phyloP scores from a whole-genome alignment of 2,113 vertebrate genomes.

The Alaudala cheleensis region DNA sequence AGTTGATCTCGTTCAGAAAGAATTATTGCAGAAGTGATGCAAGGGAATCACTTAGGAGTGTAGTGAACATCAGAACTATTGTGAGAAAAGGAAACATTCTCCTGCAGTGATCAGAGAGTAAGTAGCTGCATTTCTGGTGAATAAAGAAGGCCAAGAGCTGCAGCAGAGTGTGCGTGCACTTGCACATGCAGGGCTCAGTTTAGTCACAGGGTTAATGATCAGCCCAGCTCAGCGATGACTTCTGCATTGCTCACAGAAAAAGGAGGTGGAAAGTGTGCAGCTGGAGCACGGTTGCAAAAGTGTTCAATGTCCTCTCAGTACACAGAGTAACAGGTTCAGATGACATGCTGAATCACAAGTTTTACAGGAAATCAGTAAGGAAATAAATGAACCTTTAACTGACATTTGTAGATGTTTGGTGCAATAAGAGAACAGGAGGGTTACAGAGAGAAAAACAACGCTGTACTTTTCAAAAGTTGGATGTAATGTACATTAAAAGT shows the following conservation, averaged over 20 bases:
- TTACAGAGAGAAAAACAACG: background rate
- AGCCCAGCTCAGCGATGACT: background rate
- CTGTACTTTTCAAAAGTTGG: background rate
- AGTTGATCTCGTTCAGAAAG: background rate
- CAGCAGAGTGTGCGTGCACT: background rate
- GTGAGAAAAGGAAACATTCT: background rate
- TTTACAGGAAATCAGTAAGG: constrained; percentile 40
- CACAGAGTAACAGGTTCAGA: constrained; percentile 18
- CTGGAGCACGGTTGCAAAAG: background rate
- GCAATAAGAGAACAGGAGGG: background rate
- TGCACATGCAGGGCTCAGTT: background rate
- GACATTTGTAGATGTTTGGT: background rate
- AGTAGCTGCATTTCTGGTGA: background rate
- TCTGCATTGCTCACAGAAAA: background rate
- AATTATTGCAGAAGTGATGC: background rate
- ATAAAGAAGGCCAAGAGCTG: background rate
- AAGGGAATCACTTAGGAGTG: background rate
- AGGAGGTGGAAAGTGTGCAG: background rate
- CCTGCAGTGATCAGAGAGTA: background rate
- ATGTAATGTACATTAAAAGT: background rate
- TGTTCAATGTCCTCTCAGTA: background rate
- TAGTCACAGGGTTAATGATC: background rate
- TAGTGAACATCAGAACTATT: background rate
- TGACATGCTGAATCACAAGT: constrained; percentile 27
- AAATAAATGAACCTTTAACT: constrained; percentile 53